These are phyloP conservation scores for Temnothorax nylanderi DNA, from an alignment of 1,140 invertebrate species.

Conservation along the genomic window DNA sequence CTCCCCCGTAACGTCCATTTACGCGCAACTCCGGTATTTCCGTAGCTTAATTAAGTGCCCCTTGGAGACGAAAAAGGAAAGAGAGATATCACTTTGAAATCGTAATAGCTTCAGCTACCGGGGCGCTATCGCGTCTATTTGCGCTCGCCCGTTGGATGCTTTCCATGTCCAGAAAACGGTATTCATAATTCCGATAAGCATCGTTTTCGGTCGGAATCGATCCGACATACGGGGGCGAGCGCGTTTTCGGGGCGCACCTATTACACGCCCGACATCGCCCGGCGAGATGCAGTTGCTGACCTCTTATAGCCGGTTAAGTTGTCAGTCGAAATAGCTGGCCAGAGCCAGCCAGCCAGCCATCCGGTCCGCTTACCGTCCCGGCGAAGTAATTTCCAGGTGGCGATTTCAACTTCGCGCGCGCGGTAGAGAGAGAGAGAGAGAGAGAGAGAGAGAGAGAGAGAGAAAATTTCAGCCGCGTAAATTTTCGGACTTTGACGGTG, in stretches of 20 bases:
- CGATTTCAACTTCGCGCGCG: slow-evolving; percentile 26
- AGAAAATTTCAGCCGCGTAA: slow-evolving; percentile 36
- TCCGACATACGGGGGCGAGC: background rate
- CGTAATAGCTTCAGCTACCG: slow-evolving; percentile 4
- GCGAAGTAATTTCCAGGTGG: slow-evolving; percentile 45
- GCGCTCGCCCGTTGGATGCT: background rate
- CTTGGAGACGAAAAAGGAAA: background rate
- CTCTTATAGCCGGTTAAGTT: slow-evolving; percentile 31
- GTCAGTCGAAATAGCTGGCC: slow-evolving; percentile 38
- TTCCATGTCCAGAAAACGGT: background rate
- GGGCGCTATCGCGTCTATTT: slow-evolving; percentile 2
- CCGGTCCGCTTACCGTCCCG: slow-evolving; percentile 1
- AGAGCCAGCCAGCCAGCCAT: background rate
- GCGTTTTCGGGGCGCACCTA: background rate
- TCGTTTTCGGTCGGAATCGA: slow-evolving; percentile 16
- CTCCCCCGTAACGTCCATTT: slow-evolving; percentile 35
- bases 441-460: background rate
- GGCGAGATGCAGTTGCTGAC: slow-evolving; percentile 16
- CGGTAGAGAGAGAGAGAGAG: background rate
- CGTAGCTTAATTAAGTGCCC: slow-evolving; percentile 42
- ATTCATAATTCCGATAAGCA: slow-evolving; percentile 20
- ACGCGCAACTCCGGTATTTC: slow-evolving; percentile 28
- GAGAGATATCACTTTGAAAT: background rate
- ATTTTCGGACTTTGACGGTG: slow-evolving; percentile 38
- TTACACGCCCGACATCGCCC: background rate